These are phyloP conservation scores for Silurus aristotelis DNA, from an alignment of 2,797 vertebrate genomes.

Conservation along the genomic window DNA sequence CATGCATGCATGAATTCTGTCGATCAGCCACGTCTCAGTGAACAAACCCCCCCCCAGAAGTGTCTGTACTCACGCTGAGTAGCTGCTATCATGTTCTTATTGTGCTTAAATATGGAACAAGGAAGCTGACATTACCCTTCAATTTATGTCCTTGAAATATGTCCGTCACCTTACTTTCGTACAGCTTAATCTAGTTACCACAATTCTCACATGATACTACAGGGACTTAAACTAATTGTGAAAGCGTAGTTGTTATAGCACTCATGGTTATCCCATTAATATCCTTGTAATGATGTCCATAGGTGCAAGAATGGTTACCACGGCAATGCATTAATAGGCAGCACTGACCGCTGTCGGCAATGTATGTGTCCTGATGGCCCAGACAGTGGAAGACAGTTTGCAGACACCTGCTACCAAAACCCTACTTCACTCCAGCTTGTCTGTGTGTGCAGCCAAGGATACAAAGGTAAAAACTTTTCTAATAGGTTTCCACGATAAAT, in stretches of 20 bases:
- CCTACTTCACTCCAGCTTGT: constrained; percentile 74
- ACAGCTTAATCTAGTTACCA: background rate
- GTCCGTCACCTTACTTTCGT: too few species aligned
- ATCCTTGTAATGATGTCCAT: background rate
- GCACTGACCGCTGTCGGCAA: constrained; percentile 86
- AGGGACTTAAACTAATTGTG: background rate
- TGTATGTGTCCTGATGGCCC: constrained; percentile 94
- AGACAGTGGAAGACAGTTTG: constrained; percentile 85
- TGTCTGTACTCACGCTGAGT: too few species aligned
- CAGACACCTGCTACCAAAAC: constrained; percentile 86
- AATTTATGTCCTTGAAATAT: background rate
- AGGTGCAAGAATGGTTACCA: constrained; percentile 91
- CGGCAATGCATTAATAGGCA: constrained; percentile 85
- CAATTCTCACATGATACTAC: background rate
- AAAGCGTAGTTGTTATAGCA: background rate
- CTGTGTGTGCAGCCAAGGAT: constrained; percentile 87
- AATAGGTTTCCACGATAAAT: too few species aligned
- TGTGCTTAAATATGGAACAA: background rate
- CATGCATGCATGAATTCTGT: too few species aligned
- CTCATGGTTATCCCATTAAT: background rate
- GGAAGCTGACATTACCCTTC: background rate
- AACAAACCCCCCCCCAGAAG: too few species aligned
- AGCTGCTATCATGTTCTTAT: too few species aligned
- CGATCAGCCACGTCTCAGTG: too few species aligned
- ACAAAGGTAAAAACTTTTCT: constrained; percentile 78